These are phyloP conservation scores for Podilymbus podiceps DNA, from an alignment of 2,113 vertebrate genomes.

Conservation along the genomic window DNA sequence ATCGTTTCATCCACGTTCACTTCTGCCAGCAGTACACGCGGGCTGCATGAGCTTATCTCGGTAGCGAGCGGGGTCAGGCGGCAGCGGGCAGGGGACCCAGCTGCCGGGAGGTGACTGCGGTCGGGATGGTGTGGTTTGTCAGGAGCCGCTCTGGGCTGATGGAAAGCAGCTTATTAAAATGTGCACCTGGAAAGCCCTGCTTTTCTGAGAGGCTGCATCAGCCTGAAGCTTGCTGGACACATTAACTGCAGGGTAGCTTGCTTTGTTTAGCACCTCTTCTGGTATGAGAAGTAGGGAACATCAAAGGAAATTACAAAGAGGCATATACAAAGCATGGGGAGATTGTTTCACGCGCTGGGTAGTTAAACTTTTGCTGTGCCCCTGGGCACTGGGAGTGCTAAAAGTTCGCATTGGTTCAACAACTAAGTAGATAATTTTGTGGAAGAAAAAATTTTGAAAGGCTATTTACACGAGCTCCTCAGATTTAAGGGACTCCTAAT, in stretches of 20 bases:
- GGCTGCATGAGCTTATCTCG: not conserved
- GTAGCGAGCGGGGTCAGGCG: not conserved
- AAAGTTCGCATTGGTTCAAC: not conserved
- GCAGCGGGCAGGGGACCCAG: not conserved
- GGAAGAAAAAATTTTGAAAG: not conserved
- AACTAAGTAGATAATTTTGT: not conserved
- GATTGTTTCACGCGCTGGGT: rapidly evolving
- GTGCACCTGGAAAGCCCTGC: not conserved
- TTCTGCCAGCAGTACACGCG: not conserved
- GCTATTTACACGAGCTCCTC: not conserved
- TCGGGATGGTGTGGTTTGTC: not conserved
- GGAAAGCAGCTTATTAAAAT: not conserved
- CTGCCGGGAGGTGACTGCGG: not conserved
- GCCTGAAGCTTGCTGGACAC: not conserved
- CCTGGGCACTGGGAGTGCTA: not conserved
- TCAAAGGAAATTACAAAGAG: not conserved
- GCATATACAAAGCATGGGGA: not conserved
- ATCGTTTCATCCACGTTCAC: rapidly evolving
- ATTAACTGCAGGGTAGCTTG: not conserved
- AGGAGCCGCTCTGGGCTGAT: not conserved
- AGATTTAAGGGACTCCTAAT: not conserved
- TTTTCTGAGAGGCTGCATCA: not conserved
- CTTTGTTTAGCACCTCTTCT: not conserved
- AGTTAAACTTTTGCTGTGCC: not conserved
- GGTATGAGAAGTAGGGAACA: not conserved